A percentile compares a stretch with the other conserved stretches of the same genome.
These are phyloP conservation scores for Leucozona laternaria DNA, from an alignment of 2,888 invertebrate genomes.

Conservation along the genomic window DNA sequence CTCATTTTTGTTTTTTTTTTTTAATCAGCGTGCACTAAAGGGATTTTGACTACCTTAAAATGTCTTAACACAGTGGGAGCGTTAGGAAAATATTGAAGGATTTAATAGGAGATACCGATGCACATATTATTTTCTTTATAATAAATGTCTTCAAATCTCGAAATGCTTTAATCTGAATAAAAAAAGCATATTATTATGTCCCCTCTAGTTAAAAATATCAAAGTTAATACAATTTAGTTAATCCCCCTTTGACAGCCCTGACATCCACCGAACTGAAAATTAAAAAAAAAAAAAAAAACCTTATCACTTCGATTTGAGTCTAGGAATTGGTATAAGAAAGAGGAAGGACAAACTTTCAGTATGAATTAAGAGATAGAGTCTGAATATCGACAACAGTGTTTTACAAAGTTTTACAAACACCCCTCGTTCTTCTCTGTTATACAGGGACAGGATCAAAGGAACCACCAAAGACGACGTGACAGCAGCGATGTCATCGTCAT, in stretches of 20 bases:
- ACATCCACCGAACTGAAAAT: neutral
- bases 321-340: neutral
- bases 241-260: slow-evolving; percentile 31
- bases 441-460: slow-evolving; percentile 59
- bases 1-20: too few species aligned
- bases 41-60: too few species aligned
- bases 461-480: neutral
- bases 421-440: slow-evolving; percentile 6
- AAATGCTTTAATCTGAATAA: neutral
- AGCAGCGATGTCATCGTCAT: slow-evolving; percentile 5
- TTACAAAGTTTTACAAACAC: slow-evolving; percentile 42
- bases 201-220: neutral
- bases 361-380: slow-evolving; percentile 48
- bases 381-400: slow-evolving; percentile 21
- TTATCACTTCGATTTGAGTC: slow-evolving; percentile 61
- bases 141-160: too few species aligned
- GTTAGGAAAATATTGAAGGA: too few species aligned
- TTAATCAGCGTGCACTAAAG: too few species aligned
- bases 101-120: too few species aligned
- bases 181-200: neutral
- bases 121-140: too few species aligned
- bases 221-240: neutral
- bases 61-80: too few species aligned
- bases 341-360: slow-evolving; percentile 60
- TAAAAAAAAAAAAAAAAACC: slow-evolving; percentile 18